These are phyloP conservation scores for Synergus laeviventris DNA, from an alignment of 2,888 invertebrate species.

Conservation along the genomic window DNA sequence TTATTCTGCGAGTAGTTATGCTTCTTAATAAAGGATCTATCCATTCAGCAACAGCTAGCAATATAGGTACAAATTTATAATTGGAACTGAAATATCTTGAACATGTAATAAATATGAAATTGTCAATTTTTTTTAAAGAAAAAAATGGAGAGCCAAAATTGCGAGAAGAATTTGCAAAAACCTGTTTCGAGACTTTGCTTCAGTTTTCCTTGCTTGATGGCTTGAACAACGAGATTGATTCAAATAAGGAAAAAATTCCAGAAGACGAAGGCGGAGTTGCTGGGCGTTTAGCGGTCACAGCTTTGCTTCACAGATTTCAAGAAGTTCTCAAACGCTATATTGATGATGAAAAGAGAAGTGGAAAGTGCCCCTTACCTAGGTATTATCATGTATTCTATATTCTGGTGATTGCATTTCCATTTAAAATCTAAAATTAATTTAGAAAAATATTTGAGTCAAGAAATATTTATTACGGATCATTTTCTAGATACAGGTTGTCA, in stretches of 20 bases:
- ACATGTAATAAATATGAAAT: not conserved
- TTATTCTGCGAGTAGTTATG: constrained; percentile 89
- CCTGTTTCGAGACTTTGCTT: constrained; percentile 95
- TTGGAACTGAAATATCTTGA: not conserved
- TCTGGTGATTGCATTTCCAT: not conserved
- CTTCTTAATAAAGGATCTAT: constrained; percentile 91
- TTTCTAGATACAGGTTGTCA: constrained; percentile 89
- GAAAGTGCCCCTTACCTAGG: constrained; percentile 91
- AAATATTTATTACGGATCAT: constrained; percentile 60
- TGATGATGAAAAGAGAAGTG: constrained; percentile 88
- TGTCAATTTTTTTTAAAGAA: constrained; percentile 57
- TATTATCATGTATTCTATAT: constrained; percentile 67
- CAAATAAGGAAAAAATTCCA: constrained; percentile 53
- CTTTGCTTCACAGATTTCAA: constrained; percentile 93
- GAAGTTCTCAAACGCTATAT: constrained; percentile 93
- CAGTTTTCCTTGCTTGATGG: constrained; percentile 94
- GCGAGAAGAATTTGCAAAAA: constrained; percentile 96
- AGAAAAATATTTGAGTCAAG: constrained; percentile 14
- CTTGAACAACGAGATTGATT: constrained; percentile 74
- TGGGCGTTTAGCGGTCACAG: constrained; percentile 91
- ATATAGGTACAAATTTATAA: constrained; percentile 74
- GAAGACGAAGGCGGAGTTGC: constrained; percentile 81
- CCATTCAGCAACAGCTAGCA: constrained; percentile 83
- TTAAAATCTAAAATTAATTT: not conserved
- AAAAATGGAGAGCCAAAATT: constrained; percentile 79